Percentiles rank a stretch among this genome's conserved stretches.
phyloP scores from a whole-genome alignment of 1,140 invertebrate genomes.

The Macrostomum lignano region DNA sequence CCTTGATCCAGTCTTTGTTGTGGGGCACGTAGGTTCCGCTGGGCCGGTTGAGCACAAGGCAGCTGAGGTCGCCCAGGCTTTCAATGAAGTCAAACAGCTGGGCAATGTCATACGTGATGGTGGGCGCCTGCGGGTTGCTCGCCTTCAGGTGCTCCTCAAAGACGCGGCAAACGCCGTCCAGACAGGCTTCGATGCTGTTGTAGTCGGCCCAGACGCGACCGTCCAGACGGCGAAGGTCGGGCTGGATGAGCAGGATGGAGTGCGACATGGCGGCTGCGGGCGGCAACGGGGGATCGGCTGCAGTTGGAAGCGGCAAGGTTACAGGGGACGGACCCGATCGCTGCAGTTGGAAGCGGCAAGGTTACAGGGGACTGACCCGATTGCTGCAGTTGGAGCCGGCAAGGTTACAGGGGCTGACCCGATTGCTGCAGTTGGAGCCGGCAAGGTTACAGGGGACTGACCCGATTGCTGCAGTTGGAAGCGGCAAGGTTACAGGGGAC shows the following conservation, averaged over 20 bases:
- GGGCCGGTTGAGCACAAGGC: conserved; percentile 37
- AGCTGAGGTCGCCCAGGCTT: conserved; percentile 68
- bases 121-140: conserved; percentile 66
- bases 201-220: conserved; percentile 5
- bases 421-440: too few relatives aligned
- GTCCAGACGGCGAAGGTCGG: neutral
- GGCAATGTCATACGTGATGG: conserved; percentile 85
- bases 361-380: too few relatives aligned
- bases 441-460: too few relatives aligned
- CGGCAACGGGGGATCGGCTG: too few relatives aligned
- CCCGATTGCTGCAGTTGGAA: too few relatives aligned
- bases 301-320: too few relatives aligned
- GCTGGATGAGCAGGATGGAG: conserved; percentile 3
- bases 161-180: conserved; percentile 17
- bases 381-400: too few relatives aligned
- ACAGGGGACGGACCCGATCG: too few relatives aligned
- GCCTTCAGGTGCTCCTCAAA: conserved; percentile 39
- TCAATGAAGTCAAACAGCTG: conserved; percentile 92
- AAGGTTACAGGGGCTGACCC: too few relatives aligned
- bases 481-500: too few relatives aligned
- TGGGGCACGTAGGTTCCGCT: conserved; percentile 62
- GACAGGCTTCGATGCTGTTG: conserved; percentile 2
- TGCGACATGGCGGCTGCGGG: too few relatives aligned
- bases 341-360: too few relatives aligned
- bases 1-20: conserved; percentile 96